These are phyloP conservation scores for Pseudococcus viburni DNA, from an alignment of 2,888 invertebrate species.

Conservation along the genomic window DNA sequence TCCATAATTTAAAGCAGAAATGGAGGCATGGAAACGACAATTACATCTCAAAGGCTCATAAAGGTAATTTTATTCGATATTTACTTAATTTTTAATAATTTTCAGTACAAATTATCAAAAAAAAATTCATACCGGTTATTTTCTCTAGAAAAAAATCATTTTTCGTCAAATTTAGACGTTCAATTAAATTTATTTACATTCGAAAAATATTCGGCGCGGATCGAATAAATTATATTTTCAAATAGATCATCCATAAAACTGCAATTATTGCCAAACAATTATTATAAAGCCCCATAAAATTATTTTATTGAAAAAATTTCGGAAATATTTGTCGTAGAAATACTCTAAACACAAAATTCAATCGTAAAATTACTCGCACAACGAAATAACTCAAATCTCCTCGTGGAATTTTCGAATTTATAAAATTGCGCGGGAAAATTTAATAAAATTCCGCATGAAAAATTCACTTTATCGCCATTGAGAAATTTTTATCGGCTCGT, in stretches of 20 bases:
- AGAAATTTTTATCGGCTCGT: conserved; percentile 7
- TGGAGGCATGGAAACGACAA: conserved; percentile 63
- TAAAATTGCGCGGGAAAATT: conserved; percentile 4
- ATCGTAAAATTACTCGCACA: neutral
- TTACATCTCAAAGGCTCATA: conserved; percentile 60
- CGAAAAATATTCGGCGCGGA: neutral
- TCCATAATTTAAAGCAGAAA: conserved; percentile 20
- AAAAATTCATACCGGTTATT: neutral
- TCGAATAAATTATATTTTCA: neutral
- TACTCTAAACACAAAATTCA: neutral
- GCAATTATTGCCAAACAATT: neutral
- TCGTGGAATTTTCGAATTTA: neutral
- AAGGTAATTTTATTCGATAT: conserved; percentile 30
- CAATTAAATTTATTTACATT: neutral
- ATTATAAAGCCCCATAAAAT: neutral
- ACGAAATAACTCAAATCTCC: neutral
- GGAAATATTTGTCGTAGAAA: neutral
- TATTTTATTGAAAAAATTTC: neutral
- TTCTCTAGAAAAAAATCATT: neutral
- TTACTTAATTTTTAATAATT: neutral
- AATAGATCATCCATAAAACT: neutral
- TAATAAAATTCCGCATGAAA: neutral
- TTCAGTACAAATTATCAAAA: neutral
- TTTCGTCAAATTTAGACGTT: neutral
- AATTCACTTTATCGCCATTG: neutral